A percentile compares a stretch with the other conserved stretches of the same genome.
Evolutionary conservation across 2,888 invertebrate genomes (phyloP).

Genomic region (Biston betularia): DNA sequence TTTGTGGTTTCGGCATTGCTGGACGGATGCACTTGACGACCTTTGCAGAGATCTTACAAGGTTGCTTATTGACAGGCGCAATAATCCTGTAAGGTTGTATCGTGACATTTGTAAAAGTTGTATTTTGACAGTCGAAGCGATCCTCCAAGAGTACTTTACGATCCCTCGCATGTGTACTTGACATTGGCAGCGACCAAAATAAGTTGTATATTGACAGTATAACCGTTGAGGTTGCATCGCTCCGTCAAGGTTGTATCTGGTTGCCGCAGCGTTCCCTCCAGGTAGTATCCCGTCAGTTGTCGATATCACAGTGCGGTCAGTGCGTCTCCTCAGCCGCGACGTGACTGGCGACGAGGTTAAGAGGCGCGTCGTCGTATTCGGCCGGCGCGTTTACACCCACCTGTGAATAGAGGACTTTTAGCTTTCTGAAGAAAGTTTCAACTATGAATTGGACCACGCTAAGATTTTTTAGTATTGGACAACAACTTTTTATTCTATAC

Average conservation of each 20-base stretch:
- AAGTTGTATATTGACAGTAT: constrained; percentile 18
- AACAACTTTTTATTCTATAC: too few species aligned
- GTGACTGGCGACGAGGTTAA: constrained; percentile 90
- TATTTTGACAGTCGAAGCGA: background rate
- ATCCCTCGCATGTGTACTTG: background rate
- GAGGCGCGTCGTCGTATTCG: constrained; percentile 87
- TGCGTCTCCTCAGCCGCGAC: constrained; percentile 88
- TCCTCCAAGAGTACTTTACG: background rate
- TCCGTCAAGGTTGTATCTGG: background rate
- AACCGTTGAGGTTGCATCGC: background rate
- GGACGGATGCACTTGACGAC: background rate
- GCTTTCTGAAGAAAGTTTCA: background rate
- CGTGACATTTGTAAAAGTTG: background rate
- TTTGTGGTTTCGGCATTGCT: background rate
- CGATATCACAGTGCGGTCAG: constrained; percentile 67
- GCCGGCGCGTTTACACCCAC: constrained; percentile 73
- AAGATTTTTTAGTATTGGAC: too few species aligned
- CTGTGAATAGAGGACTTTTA: constrained; percentile 52
- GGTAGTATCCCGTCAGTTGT: constrained; percentile 25
- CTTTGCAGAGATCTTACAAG: background rate
- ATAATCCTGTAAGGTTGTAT: background rate
- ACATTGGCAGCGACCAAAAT: background rate
- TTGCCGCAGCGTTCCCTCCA: constrained; percentile 5
- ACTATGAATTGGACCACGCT: too few species aligned
- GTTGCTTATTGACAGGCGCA: background rate